Percentiles rank a stretch among this genome's conserved stretches.
Conservation (phyloP, 2,797 vertebrate species). For the Australoheros facetus region DNA sequence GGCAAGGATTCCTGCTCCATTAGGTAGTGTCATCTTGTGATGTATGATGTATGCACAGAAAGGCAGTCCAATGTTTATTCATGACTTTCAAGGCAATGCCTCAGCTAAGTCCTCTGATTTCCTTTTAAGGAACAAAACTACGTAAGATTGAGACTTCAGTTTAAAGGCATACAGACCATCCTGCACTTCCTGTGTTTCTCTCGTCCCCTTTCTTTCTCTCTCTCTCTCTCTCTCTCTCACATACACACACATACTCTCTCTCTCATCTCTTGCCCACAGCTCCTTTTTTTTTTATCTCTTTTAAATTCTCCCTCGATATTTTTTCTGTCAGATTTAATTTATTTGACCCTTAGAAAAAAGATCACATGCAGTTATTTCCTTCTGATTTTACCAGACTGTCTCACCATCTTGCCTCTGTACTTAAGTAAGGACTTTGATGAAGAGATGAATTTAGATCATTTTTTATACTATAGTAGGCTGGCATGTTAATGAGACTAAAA, state of each 20-base stretch:
- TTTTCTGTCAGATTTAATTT: slow-evolving; percentile 80
- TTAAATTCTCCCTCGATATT: slow-evolving; percentile 77
- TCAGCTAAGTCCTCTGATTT: slow-evolving; percentile 81
- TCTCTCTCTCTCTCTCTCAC: background rate
- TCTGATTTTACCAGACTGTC: slow-evolving; percentile 70
- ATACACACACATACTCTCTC: slow-evolving; percentile 15
- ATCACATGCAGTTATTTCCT: slow-evolving; percentile 76
- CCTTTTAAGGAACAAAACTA: slow-evolving; percentile 86
- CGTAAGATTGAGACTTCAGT: slow-evolving; percentile 80
- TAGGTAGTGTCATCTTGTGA: slow-evolving; percentile 83
- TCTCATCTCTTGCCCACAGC: slow-evolving; percentile 53
- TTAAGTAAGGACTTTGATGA: slow-evolving; percentile 76
- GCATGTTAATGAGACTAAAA: slow-evolving; percentile 71
- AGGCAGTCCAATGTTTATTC: slow-evolving; percentile 85
- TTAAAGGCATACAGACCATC: slow-evolving; percentile 78
- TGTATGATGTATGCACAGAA: slow-evolving; percentile 84
- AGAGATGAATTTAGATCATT: slow-evolving; percentile 68
- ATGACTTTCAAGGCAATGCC: slow-evolving; percentile 82
- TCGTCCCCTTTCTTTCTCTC: slow-evolving; percentile 1
- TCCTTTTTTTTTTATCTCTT: slow-evolving; percentile 60
- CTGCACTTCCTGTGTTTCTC: slow-evolving; percentile 57
- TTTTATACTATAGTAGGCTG: slow-evolving; percentile 52
- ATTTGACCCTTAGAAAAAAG: slow-evolving; percentile 79
- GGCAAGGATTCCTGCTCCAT: slow-evolving; percentile 81
- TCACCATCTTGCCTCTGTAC: slow-evolving; percentile 67